Evolutionary conservation across 2,113 vertebrate species (phyloP).

Genomic region (Lamprologus lemairii): DNA sequence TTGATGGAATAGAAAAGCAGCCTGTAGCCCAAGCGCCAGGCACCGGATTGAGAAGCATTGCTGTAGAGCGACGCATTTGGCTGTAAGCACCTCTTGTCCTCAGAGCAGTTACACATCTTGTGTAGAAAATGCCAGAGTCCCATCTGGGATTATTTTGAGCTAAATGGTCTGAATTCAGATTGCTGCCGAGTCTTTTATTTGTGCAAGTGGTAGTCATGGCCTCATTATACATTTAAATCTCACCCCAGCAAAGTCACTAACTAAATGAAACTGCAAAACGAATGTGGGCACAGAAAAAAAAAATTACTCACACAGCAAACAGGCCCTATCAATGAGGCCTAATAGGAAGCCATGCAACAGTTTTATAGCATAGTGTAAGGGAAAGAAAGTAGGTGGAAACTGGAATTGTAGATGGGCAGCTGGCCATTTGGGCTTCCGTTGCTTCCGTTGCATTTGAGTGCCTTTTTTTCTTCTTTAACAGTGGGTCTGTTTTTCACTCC

Average conservation of each 20-base stretch:
- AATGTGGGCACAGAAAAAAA: neutral
- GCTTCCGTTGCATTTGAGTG: neutral
- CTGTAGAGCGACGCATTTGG: neutral
- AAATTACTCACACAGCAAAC: neutral
- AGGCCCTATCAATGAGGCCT: neutral
- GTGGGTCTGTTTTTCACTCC: neutral
- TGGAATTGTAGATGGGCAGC: neutral
- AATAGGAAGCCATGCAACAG: neutral
- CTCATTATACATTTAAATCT: neutral
- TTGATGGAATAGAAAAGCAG: conserved; percentile 12
- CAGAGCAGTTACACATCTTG: neutral
- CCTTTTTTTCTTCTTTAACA: neutral
- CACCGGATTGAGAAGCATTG: neutral
- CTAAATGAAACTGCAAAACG: neutral
- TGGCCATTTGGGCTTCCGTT: neutral
- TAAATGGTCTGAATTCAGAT: conserved; percentile 29
- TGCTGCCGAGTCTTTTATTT: conserved; percentile 4
- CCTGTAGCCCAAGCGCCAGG: neutral
- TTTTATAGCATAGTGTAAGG: neutral
- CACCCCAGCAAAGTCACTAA: neutral
- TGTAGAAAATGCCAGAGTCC: conserved; percentile 14
- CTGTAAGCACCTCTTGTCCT: conserved; percentile 16
- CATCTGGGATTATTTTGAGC: conserved; percentile 46
- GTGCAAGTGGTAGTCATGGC: neutral
- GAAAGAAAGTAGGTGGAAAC: neutral